phyloP scores from a whole-genome alignment of 2,888 invertebrate species.

The Drosophila robusta region DNA sequence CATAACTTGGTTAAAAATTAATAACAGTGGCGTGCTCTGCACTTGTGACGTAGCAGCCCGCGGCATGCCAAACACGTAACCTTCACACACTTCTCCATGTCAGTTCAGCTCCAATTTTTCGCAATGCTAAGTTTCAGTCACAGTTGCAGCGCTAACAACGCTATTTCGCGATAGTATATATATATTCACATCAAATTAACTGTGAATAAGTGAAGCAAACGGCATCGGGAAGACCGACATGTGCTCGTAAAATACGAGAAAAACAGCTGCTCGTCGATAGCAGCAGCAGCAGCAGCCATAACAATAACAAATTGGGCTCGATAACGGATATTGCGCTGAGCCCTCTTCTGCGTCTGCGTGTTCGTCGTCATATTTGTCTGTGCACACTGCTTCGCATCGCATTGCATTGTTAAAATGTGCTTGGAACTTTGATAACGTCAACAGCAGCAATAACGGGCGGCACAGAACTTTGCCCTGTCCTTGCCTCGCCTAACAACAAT shows the following conservation, averaged over 20 bases:
- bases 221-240: conserved; percentile 9
- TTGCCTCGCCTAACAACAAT: conserved; percentile 11
- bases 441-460: conserved; percentile 8
- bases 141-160: conserved; percentile 38
- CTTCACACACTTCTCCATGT: conserved; percentile 9
- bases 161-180: conserved; percentile 21
- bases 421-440: conserved; percentile 20
- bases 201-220: conserved; percentile 12
- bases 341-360: conserved; percentile 4
- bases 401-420: conserved; percentile 30
- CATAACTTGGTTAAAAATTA: background rate
- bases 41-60: conserved; percentile 15
- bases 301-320: conserved; percentile 14
- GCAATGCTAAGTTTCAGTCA: conserved; percentile 27
- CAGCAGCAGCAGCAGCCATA: conserved; percentile 20
- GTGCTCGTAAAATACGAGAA: conserved; percentile 14
- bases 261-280: conserved; percentile 47
- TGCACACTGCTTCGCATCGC: conserved; percentile 14
- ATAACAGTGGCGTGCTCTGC: background rate
- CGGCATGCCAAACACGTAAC: background rate
- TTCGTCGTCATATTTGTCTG: conserved; percentile 16
- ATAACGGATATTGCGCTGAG: conserved; percentile 16
- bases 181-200: conserved; percentile 13
- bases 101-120: conserved; percentile 2
- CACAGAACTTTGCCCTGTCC: conserved; percentile 46